A percentile compares a stretch with the other conserved stretches of the same genome.
These are phyloP conservation scores for Lota lota DNA, from an alignment of 2,113 vertebrate species.

Conservation along the genomic window DNA sequence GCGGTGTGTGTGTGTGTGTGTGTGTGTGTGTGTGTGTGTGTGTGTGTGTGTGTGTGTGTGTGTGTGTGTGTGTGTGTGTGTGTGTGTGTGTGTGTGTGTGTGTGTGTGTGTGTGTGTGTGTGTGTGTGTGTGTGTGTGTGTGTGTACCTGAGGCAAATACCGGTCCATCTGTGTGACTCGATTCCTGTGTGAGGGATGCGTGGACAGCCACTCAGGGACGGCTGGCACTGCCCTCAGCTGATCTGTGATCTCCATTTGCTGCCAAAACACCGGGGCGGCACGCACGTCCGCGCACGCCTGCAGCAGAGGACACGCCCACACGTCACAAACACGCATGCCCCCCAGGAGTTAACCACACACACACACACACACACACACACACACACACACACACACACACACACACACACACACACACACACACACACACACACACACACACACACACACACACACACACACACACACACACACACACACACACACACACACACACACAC, in stretches of 20 bases:
- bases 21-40: constrained; percentile 3
- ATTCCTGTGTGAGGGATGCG: constrained; percentile 90
- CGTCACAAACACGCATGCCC: constrained; percentile 1
- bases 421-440: too few species aligned
- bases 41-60: constrained; percentile 38
- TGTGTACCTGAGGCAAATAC: constrained; percentile 86
- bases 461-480: too few species aligned
- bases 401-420: too few species aligned
- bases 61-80: constrained; percentile 10
- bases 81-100: constrained; percentile 36
- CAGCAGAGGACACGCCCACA: constrained; percentile 21
- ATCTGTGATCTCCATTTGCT: constrained; percentile 85
- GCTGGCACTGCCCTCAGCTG: constrained; percentile 66
- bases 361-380: too few species aligned
- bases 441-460: too few species aligned
- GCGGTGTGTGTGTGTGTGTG: constrained; percentile 2
- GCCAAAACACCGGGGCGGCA: constrained; percentile 90
- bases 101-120: constrained; percentile 7
- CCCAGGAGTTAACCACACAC: too few species aligned
- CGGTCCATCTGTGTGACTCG: constrained; percentile 80
- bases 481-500: too few species aligned
- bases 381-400: too few species aligned
- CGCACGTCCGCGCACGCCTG: constrained; percentile 93
- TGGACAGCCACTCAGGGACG: constrained; percentile 90
- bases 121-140: constrained; percentile 3